Conservation (phyloP, 2,888 invertebrate genomes). For the Luperina nickerlii region DNA sequence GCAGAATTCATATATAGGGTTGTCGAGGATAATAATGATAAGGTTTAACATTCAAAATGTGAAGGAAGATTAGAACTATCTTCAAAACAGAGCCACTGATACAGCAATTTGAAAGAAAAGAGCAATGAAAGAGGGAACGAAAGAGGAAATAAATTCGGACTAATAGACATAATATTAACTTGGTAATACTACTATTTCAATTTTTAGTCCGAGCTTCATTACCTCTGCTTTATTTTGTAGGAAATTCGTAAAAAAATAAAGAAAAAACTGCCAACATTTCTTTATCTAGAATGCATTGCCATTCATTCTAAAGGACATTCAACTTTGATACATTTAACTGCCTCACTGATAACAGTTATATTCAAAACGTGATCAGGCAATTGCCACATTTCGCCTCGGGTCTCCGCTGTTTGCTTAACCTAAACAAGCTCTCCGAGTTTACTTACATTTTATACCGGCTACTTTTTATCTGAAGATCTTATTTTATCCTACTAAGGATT, state of each 20-base stretch:
- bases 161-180: background rate
- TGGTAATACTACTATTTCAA: background rate
- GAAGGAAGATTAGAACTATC: background rate
- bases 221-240: background rate
- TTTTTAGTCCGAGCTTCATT: background rate
- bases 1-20: constrained; percentile 45
- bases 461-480: constrained; percentile 54
- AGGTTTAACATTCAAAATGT: background rate
- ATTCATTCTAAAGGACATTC: constrained; percentile 50
- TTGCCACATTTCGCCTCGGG: constrained; percentile 53
- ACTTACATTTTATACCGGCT: constrained; percentile 38
- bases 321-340: constrained; percentile 50
- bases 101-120: background rate
- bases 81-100: background rate
- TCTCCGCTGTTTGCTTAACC: constrained; percentile 56
- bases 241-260: background rate
- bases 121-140: background rate
- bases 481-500: constrained; percentile 33
- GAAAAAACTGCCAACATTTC: background rate
- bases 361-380: constrained; percentile 56
- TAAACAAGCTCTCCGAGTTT: constrained; percentile 45
- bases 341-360: constrained; percentile 48
- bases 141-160: background rate
- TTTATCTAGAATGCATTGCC: constrained; percentile 8
- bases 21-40: constrained; percentile 17